Evolutionary conservation across 2,113 vertebrate species (phyloP).

Genomic region (Monopterus albus): DNA sequence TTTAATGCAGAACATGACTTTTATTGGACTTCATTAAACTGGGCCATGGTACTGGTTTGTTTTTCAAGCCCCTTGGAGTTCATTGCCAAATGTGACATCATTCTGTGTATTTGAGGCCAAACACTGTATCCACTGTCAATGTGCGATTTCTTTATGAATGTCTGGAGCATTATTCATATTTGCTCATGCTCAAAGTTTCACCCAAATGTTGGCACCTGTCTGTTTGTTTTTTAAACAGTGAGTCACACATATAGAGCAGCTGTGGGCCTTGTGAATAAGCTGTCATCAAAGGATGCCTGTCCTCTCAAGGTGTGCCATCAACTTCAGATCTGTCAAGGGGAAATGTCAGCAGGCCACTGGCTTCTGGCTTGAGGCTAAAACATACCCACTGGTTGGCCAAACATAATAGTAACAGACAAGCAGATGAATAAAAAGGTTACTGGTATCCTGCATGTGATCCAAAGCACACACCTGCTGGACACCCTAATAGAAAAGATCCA

Average conservation of each 20-base stretch:
- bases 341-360: slow-evolving; percentile 19
- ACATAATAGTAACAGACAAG: slow-evolving; percentile 45
- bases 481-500: slow-evolving; percentile 6
- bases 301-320: slow-evolving; percentile 41
- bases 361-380: background rate
- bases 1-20: slow-evolving; percentile 31
- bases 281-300: slow-evolving; percentile 36
- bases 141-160: background rate
- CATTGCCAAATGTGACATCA: background rate
- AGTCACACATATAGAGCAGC: slow-evolving; percentile 25
- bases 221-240: slow-evolving; percentile 43
- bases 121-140: background rate
- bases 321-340: slow-evolving; percentile 25
- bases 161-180: slow-evolving; percentile 71
- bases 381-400: slow-evolving; percentile 27
- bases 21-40: background rate
- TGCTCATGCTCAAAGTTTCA: slow-evolving; percentile 59
- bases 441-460: slow-evolving; percentile 30
- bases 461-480: slow-evolving; percentile 50
- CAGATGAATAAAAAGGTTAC: slow-evolving; percentile 28
- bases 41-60: background rate
- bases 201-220: slow-evolving; percentile 17
- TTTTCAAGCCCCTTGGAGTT: background rate
- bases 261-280: background rate
- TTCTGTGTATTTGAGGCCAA: background rate